Evolutionary conservation across 2,888 invertebrate species (phyloP).

Genomic region (Noctua comes): DNA sequence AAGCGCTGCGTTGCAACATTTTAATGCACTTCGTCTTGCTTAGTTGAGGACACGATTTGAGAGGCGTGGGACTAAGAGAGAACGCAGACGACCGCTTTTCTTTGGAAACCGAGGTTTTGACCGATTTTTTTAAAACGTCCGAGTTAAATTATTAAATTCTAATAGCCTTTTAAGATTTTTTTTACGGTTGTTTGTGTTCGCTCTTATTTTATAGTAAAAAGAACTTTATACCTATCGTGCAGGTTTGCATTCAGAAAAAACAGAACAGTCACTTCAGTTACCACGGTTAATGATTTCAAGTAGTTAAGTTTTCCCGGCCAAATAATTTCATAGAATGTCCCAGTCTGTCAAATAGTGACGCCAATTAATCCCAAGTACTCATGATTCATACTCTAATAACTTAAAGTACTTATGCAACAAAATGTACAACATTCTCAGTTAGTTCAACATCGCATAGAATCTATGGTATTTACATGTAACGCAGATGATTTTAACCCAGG

Average conservation of each 20-base stretch:
- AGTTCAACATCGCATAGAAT: constrained; percentile 45
- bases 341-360: constrained; percentile 25
- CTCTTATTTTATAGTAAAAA: background rate
- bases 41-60: constrained; percentile 24
- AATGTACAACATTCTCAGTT: constrained; percentile 50
- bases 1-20: constrained; percentile 92
- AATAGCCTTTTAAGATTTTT: background rate
- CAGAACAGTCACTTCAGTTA: constrained; percentile 12
- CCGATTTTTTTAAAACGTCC: background rate
- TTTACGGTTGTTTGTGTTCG: background rate
- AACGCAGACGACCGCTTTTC: constrained; percentile 9
- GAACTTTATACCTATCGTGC: constrained; percentile 15
- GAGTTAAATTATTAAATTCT: background rate
- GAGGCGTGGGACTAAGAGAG: constrained; percentile 7
- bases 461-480: constrained; percentile 62
- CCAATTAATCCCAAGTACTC: background rate
- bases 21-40: constrained; percentile 55
- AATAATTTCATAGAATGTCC: background rate
- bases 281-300: background rate
- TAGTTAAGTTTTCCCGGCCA: background rate
- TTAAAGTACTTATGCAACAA: constrained; percentile 21
- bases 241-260: background rate
- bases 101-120: background rate
- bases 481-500: constrained; percentile 39
- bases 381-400: background rate